A percentile compares a stretch with the other conserved stretches of the same genome.
phyloP scores from a whole-genome alignment of 2,888 invertebrate species.

The Oeneis ivallda region DNA sequence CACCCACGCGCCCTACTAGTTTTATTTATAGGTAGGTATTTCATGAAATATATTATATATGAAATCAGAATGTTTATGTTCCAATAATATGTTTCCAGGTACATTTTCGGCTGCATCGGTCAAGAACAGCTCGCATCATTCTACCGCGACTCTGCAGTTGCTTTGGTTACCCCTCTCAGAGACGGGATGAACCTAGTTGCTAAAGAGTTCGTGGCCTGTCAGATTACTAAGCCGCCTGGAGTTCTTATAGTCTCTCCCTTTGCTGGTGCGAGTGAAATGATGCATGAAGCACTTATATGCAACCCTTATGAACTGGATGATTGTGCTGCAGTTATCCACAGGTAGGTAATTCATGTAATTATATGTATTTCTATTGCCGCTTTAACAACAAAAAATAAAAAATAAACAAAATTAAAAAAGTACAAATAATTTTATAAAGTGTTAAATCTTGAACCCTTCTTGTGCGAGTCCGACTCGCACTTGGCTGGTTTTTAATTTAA shows the following conservation, averaged over 20 bases:
- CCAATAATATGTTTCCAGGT: conserved; percentile 59
- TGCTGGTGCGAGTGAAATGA: conserved; percentile 95
- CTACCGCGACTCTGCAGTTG: conserved; percentile 93
- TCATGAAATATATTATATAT: too few species aligned
- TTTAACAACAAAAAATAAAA: too few species aligned
- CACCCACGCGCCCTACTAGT: too few species aligned
- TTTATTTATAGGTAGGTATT: too few species aligned
- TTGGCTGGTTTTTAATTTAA: too few species aligned
- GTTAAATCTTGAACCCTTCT: too few species aligned
- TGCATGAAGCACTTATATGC: conserved; percentile 95
- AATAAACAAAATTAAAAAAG: too few species aligned
- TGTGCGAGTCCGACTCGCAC: too few species aligned
- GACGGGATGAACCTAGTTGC: conserved; percentile 97
- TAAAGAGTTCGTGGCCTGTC: conserved; percentile 96
- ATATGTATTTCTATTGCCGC: too few species aligned
- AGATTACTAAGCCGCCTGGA: conserved; percentile 92
- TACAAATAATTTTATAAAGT: too few species aligned
- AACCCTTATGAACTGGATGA: conserved; percentile 95
- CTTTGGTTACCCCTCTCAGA: conserved; percentile 91
- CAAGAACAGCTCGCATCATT: conserved; percentile 93
- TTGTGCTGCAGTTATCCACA: conserved; percentile 92
- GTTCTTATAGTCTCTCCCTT: conserved; percentile 94
- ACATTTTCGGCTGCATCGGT: conserved; percentile 93
- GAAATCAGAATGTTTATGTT: not conserved
- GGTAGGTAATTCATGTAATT: conserved; percentile 57